Evolutionary conservation across 2,113 vertebrate genomes (phyloP).

Genomic region (Hiodon tergisus): DNA sequence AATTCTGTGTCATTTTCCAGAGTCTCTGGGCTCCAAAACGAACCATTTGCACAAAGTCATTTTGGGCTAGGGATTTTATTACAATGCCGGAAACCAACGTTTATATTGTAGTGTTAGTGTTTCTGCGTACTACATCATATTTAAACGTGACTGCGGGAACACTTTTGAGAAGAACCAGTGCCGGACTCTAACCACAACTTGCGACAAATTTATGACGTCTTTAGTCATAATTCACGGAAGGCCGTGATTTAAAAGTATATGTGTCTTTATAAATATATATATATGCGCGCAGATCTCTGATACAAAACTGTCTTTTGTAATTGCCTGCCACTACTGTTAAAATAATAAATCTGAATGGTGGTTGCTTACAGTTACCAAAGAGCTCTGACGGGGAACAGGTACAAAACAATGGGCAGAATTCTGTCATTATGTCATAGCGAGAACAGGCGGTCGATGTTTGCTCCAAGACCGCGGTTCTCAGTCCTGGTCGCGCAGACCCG

Average conservation of each 20-base stretch:
- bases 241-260: not conserved
- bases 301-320: no score
- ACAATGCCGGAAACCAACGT: not conserved
- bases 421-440: no score
- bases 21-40: not conserved
- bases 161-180: not conserved
- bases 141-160: not conserved
- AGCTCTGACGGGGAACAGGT: no score
- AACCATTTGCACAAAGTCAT: not conserved
- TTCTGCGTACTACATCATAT: constrained; percentile 1
- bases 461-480: no score
- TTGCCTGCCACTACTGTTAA: no score
- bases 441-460: no score
- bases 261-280: not conserved
- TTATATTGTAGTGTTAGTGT: not conserved
- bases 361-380: no score
- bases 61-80: not conserved
- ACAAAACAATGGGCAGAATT: no score
- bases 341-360: no score
- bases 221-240: not conserved
- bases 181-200: not conserved
- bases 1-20: no score
- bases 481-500: no score
- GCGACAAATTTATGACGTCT: not conserved
- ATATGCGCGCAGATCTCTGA: no score